Conservation (phyloP, 2,888 invertebrate genomes). For the Amphipyra tragopoginis region DNA sequence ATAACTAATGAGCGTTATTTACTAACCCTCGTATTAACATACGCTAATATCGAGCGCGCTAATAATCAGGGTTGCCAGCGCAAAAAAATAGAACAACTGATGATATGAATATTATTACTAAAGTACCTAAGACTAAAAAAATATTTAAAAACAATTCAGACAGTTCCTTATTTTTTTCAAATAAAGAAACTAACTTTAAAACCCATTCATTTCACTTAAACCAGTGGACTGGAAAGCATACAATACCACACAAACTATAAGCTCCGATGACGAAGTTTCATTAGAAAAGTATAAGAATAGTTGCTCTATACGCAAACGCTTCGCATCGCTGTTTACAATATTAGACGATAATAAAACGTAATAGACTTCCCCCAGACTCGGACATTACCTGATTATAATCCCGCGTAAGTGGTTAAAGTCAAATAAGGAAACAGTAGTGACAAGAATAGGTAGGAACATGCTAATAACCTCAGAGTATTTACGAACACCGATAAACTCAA, state of each 20-base stretch:
- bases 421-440: slow-evolving; percentile 35
- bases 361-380: slow-evolving; percentile 19
- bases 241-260: background rate
- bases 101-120: background rate
- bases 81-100: background rate
- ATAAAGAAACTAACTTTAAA: too few relatives aligned
- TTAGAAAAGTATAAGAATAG: background rate
- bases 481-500: background rate
- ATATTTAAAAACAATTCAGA: too few relatives aligned
- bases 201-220: too few relatives aligned
- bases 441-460: slow-evolving; percentile 13
- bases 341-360: background rate
- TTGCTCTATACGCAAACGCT: background rate
- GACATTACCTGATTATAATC: slow-evolving; percentile 45
- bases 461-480: slow-evolving; percentile 32
- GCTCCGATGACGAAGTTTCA: background rate
- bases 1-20: slow-evolving; percentile 75
- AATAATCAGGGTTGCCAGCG: slow-evolving; percentile 41
- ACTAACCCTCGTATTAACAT: slow-evolving; percentile 57
- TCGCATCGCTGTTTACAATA: background rate
- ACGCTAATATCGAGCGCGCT: slow-evolving; percentile 27
- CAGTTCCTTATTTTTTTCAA: too few relatives aligned
- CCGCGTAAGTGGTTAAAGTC: slow-evolving; percentile 25
- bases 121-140: too few relatives aligned
- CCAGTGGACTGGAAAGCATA: too few relatives aligned